Base-by-base conservation (phyloP, 92 coral and sea anemone species). In the Anthopleura xanthogrammica region DNA sequence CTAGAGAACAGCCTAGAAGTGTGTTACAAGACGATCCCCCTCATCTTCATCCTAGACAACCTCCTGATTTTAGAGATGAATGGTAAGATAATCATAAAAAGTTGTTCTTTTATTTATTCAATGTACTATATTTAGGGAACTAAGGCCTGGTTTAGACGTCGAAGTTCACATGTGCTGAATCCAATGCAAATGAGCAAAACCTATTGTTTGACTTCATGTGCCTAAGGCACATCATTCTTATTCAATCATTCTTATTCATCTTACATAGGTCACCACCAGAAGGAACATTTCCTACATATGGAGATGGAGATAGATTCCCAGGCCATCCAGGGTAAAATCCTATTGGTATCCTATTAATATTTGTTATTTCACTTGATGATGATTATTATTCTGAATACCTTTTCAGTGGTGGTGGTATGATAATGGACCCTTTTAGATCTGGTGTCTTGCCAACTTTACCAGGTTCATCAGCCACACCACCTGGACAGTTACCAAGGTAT, bases 351-450 rank as follows among this genome's bases (percentile, higher is more conserved):
- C 16, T 54, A 8, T 54, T 54, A 54, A 14, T 54, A 11, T 14
- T 12, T 54, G 9, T 5, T 0, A 46, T 46, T 46, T 46, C 7
- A 46, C 9, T 46, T 46, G 50, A 46, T 46, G 50, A 46, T 46
- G 50, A 46, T 46, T 9, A 46, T 46, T 11, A 54, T 54, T 54
- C 58, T 54, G 58, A 16, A 55, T n/a, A 7, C 1, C 14, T 87
- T 62, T 83, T 19, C 65, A 89, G 92, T 7, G 82, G 91, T 81
- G 99, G 99, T 39, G 99, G 99, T 39, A 96, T 96, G 99, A 55
- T 96, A 36, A 94, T 96, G 97, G 99, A 96, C 85, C 99, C 99
- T 39, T 96, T 96, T 86, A 95, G 94, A 81, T 52, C 93, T 57
- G 97, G 97, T 20, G 92, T 91, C 77, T 79, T 88, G 78, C 84